Percentiles rank a stretch among this genome's conserved stretches.
phyloP scores from a whole-genome alignment of 2,888 invertebrate species.

The Loripinus fragilis region DNA sequence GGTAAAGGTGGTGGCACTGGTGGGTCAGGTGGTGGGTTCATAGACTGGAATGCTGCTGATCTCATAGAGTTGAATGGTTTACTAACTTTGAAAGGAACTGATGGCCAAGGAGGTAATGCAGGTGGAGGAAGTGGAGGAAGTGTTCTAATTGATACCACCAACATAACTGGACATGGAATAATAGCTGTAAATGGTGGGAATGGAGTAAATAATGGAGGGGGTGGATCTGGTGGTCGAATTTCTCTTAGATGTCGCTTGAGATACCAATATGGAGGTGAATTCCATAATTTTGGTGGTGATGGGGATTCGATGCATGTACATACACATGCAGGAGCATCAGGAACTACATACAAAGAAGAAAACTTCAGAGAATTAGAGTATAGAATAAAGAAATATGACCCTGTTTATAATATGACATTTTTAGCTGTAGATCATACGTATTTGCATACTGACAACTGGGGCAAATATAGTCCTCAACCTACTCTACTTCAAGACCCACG shows the following conservation, averaged over 20 bases:
- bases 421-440: conserved; percentile 71
- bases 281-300: conserved; percentile 71
- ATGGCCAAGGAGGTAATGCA: conserved; percentile 61
- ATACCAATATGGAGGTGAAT: conserved; percentile 72
- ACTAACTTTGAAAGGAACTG: conserved; percentile 61
- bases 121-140: conserved; percentile 76
- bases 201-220: conserved; percentile 67
- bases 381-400: conserved; percentile 71
- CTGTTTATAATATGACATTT: conserved; percentile 69
- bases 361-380: conserved; percentile 71
- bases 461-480: conserved; percentile 64
- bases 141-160: conserved; percentile 66
- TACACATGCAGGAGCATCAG: conserved; percentile 71
- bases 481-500: conserved; percentile 67
- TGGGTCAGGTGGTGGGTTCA: conserved; percentile 72
- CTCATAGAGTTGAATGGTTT: conserved; percentile 72
- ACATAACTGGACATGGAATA: conserved; percentile 74
- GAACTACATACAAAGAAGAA: conserved; percentile 74
- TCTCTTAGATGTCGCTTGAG: conserved; percentile 71
- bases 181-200: conserved; percentile 71
- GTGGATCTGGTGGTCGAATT: conserved; percentile 73
- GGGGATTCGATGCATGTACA: conserved; percentile 44
- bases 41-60: conserved; percentile 69
- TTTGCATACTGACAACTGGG: conserved; percentile 67
- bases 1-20: conserved; percentile 67